A percentile compares a stretch with the other conserved stretches of the same genome.
These are phyloP conservation scores for Grus americana DNA, from an alignment of 2,113 vertebrate species.

Conservation along the genomic window DNA sequence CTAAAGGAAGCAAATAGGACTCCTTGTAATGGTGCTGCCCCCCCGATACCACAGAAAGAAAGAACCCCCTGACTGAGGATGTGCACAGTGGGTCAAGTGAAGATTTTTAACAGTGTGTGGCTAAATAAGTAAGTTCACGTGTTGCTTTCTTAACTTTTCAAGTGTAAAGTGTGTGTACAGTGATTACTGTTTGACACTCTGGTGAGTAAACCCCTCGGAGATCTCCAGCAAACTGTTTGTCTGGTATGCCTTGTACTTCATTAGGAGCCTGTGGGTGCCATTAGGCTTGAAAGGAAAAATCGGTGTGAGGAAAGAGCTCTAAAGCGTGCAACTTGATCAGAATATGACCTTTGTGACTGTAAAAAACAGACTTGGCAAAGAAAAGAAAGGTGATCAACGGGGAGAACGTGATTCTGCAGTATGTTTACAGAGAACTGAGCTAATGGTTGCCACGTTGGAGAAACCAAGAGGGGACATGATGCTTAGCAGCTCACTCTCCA, in stretches of 20 bases:
- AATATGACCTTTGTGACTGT: not conserved
- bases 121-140: not conserved
- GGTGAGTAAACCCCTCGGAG: not conserved
- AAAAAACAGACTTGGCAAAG: not conserved
- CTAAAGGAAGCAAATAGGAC: not conserved
- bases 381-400: not conserved
- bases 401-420: not conserved
- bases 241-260: not conserved
- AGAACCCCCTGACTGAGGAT: not conserved
- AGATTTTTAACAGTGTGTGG: not conserved
- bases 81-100: not conserved
- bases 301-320: rapidly evolving
- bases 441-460: not conserved
- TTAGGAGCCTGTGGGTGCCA: not conserved
- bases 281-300: not conserved
- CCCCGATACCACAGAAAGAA: not conserved
- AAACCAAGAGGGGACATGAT: not conserved
- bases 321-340: not conserved
- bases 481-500: not conserved
- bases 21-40: not conserved
- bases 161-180: not conserved
- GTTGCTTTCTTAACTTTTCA: not conserved
- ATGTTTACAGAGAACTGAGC: not conserved
- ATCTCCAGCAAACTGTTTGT: not conserved
- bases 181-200: not conserved